phyloP scores from a whole-genome alignment of 2,888 invertebrate genomes.

The Choreutis nemorana region DNA sequence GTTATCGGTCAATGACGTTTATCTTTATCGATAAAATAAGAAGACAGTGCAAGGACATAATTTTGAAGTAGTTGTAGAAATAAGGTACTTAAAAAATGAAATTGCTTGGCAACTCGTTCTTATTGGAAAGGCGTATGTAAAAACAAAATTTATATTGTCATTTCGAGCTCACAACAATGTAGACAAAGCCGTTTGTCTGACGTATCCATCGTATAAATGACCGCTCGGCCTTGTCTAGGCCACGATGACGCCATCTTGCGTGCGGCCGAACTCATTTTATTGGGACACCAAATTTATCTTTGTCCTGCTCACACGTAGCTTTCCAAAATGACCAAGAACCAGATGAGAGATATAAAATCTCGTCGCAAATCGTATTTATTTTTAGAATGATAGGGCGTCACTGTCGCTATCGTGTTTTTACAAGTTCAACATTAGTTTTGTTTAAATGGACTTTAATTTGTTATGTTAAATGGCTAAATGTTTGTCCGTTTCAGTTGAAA shows the following conservation, averaged over 20 bases:
- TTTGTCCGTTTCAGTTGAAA: too few species aligned
- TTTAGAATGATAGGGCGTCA: constrained; percentile 24
- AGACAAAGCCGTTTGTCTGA: constrained; percentile 49
- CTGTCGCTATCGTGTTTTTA: constrained; percentile 11
- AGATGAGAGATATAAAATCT: constrained; percentile 20
- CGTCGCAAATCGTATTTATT: constrained; percentile 24
- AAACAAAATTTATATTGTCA: too few species aligned
- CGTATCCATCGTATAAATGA: constrained; percentile 53
- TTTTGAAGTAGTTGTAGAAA: too few species aligned
- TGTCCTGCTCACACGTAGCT: constrained; percentile 29
- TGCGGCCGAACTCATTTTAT: constrained; percentile 52
- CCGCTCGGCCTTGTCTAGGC: constrained; percentile 66
- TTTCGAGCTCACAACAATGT: constrained; percentile 27
- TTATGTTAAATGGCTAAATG: constrained; percentile 6
- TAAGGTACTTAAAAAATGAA: too few species aligned
- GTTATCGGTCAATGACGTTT: constrained; percentile 61
- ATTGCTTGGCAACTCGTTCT: too few species aligned
- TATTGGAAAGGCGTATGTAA: too few species aligned
- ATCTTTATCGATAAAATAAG: constrained; percentile 39
- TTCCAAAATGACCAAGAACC: constrained; percentile 17
- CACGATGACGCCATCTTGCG: constrained; percentile 61
- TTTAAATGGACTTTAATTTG: constrained; percentile 7
- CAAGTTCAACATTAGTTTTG: constrained; percentile 5
- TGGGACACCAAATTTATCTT: constrained; percentile 37
- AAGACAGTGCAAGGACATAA: constrained; percentile 48